These are phyloP conservation scores for Dendroctonus valens DNA, from an alignment of 1,140 invertebrate genomes.

Conservation along the genomic window DNA sequence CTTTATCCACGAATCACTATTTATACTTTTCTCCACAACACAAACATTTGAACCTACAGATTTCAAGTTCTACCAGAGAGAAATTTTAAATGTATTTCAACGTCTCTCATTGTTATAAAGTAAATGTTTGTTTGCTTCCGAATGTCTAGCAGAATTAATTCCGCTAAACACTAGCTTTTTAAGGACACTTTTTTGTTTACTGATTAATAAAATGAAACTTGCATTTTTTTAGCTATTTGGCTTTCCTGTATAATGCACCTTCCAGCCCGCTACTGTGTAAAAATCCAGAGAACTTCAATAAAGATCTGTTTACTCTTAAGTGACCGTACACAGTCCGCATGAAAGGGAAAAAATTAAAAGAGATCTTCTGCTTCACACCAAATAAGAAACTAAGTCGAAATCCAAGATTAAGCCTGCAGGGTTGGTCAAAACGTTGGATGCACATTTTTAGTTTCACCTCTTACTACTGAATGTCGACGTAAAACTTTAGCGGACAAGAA, in stretches of 20 bases:
- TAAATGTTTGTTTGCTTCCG: too few relatives aligned
- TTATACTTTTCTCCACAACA: too few relatives aligned
- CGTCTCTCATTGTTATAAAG: too few relatives aligned
- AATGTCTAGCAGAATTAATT: too few relatives aligned
- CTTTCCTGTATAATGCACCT: slow-evolving; percentile 9
- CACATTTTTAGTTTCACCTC: slow-evolving; percentile 9
- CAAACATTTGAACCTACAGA: too few relatives aligned
- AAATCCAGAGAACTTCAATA: background rate
- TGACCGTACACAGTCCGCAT: slow-evolving; percentile 23
- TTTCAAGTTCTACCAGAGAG: too few relatives aligned
- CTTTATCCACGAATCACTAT: too few relatives aligned
- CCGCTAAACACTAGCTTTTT: too few relatives aligned
- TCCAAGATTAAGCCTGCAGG: slow-evolving; percentile 38
- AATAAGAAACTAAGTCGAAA: slow-evolving; percentile 36
- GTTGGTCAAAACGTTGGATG: slow-evolving; percentile 44
- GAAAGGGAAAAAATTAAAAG: slow-evolving; percentile 29
- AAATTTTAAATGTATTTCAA: too few relatives aligned
- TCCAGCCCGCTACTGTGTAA: background rate
- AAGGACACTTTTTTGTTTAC: too few relatives aligned
- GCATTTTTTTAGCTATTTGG: background rate
- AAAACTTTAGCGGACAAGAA: background rate
- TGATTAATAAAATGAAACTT: too few relatives aligned
- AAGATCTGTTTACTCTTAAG: background rate
- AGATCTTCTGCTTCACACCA: slow-evolving; percentile 19
- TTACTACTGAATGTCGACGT: background rate